Evolutionary conservation across 1,140 invertebrate genomes (phyloP).

Genomic region (Chelonus insularis): DNA sequence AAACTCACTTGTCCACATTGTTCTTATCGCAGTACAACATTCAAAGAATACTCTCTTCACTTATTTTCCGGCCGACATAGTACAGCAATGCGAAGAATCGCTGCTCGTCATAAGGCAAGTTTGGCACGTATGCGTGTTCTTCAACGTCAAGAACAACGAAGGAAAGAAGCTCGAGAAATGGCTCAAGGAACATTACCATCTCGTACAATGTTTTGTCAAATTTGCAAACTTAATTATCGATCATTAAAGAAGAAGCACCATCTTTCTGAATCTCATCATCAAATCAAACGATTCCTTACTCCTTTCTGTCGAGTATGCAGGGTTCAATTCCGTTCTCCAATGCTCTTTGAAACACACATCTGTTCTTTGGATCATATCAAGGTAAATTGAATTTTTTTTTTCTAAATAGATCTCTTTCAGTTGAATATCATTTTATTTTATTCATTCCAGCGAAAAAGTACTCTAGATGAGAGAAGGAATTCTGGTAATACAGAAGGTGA

Average conservation of each 20-base stretch:
- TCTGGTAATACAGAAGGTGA: constrained; percentile 42
- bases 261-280: constrained; percentile 73
- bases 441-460: constrained; percentile 48
- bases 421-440: constrained; percentile 20
- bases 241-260: constrained; percentile 76
- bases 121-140: constrained; percentile 72
- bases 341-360: constrained; percentile 79
- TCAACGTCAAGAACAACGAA: constrained; percentile 73
- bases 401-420: too few relatives aligned
- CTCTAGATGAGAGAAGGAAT: constrained; percentile 48
- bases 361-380: constrained; percentile 79
- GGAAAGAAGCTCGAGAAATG: constrained; percentile 69
- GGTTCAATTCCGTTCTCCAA: constrained; percentile 75
- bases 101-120: constrained; percentile 71
- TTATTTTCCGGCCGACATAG: constrained; percentile 70
- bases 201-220: constrained; percentile 71
- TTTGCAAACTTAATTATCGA: constrained; percentile 80
- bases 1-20: constrained; percentile 77
- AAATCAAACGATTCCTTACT: constrained; percentile 80
- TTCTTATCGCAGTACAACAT: constrained; percentile 70
- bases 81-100: constrained; percentile 70
- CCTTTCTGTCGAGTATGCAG: constrained; percentile 75
- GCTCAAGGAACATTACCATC: constrained; percentile 67
- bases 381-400: constrained; percentile 10
- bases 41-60: constrained; percentile 73